A percentile compares a stretch with the other conserved stretches of the same genome.
phyloP scores from a whole-genome alignment of 2,888 invertebrate genomes.

The Nebria salina region DNA sequence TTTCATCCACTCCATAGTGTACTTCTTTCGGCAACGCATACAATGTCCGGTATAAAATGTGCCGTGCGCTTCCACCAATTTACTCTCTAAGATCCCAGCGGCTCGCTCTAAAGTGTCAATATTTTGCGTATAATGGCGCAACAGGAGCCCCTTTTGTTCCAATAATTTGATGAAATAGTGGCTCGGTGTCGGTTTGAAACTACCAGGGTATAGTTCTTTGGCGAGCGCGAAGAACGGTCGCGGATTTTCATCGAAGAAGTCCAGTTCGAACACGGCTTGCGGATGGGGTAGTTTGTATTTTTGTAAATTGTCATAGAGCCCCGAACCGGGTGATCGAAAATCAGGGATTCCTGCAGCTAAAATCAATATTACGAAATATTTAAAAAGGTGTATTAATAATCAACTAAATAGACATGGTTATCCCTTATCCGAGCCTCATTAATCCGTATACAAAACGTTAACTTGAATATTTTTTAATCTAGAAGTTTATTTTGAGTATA shows the following conservation, averaged over 20 bases:
- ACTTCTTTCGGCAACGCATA: conserved; percentile 76
- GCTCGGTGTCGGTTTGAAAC: conserved; percentile 86
- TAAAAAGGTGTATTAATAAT: neutral
- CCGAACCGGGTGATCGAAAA: conserved; percentile 92
- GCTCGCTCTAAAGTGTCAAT: conserved; percentile 92
- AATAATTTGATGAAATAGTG: conserved; percentile 92
- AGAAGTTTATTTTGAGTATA: too few species aligned
- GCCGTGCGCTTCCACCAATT: conserved; percentile 94
- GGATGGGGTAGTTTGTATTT: conserved; percentile 93
- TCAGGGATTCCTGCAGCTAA: conserved; percentile 95
- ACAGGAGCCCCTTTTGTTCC: conserved; percentile 80
- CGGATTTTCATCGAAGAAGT: conserved; percentile 87
- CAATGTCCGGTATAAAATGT: conserved; percentile 92
- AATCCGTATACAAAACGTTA: conserved; percentile 17
- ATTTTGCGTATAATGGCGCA: conserved; percentile 88
- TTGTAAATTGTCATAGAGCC: conserved; percentile 89
- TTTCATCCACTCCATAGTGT: conserved; percentile 87
- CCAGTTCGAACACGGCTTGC: conserved; percentile 90
- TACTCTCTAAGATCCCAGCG: conserved; percentile 84
- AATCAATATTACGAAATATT: conserved; percentile 51
- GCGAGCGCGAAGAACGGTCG: conserved; percentile 92
- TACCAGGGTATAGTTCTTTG: conserved; percentile 88
- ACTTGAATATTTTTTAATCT: neutral
- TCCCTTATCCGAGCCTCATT: conserved; percentile 14
- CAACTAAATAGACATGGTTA: neutral